Percentiles rank a stretch among this genome's conserved stretches.
These are phyloP conservation scores for Leptosomus discolor DNA, from an alignment of 2,113 vertebrate genomes.

Conservation along the genomic window DNA sequence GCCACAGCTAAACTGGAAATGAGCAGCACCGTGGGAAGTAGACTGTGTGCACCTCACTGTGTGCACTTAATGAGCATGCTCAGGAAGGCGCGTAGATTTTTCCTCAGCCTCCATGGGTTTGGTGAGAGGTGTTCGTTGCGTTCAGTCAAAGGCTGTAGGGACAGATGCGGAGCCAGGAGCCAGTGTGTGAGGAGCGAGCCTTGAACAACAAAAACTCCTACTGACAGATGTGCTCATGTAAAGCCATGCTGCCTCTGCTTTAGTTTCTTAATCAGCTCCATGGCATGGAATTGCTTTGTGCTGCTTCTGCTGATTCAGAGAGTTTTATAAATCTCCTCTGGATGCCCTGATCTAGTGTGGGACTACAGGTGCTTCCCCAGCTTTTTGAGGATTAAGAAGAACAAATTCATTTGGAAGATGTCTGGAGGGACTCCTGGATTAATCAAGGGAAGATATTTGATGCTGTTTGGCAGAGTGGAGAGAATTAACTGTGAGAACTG, in stretches of 20 bases:
- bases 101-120: neutral
- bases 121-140: neutral
- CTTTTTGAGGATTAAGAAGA: neutral
- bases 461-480: neutral
- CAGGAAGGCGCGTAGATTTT: accelerated
- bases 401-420: neutral
- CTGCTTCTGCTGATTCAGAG: neutral
- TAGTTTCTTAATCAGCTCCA: neutral
- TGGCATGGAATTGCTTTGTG: neutral
- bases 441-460: neutral
- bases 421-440: neutral
- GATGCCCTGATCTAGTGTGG: neutral
- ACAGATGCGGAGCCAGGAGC: neutral
- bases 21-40: neutral
- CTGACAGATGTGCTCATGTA: neutral
- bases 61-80: accelerated
- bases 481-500: neutral
- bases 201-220: neutral
- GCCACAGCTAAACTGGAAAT: neutral
- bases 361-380: neutral
- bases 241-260: neutral
- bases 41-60: accelerated
- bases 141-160: neutral
- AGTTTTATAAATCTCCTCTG: neutral
- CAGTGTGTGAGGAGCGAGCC: neutral